A percentile compares a stretch with the other conserved stretches of the same genome.
These are phyloP conservation scores for Aphrocallistes beatrix DNA, from an alignment of 37 sponge, comb jelly and placozoan species.

Conservation along the genomic window DNA sequence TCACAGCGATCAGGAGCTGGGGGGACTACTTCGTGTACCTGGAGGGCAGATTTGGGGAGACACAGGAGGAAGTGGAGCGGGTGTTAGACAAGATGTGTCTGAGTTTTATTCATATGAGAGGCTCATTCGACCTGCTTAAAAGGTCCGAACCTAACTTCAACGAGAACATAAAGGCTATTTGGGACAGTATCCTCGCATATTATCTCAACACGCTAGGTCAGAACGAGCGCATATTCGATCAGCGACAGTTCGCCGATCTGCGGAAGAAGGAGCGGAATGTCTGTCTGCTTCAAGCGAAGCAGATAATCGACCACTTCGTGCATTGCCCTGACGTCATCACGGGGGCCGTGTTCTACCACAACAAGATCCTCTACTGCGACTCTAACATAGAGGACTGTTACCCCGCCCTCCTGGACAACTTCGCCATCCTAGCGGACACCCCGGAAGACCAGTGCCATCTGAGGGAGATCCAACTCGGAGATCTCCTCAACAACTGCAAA, in stretches of 20 bases:
- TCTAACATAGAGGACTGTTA: not conserved
- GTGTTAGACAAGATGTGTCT: not conserved
- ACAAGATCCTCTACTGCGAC: not conserved
- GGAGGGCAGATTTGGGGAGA: not conserved
- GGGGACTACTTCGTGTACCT: slow-evolving; percentile 12
- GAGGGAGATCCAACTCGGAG: not conserved
- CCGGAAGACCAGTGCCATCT: not conserved
- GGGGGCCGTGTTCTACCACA: not conserved
- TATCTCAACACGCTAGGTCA: not conserved
- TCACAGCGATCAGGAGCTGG: not conserved
- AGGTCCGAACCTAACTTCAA: not conserved
- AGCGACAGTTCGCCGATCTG: not conserved
- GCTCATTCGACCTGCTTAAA: not conserved
- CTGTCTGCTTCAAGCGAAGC: not conserved
- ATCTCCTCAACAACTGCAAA: not conserved
- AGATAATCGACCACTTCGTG: not conserved
- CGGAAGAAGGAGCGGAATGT: slow-evolving; percentile 4
- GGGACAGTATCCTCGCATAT: not conserved
- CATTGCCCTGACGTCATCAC: not conserved
- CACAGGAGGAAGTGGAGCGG: not conserved
- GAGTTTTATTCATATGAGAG: not conserved
- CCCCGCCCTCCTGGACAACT: not conserved
- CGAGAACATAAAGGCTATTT: not conserved
- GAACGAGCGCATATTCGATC: not conserved
- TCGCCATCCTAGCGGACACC: not conserved